phyloP scores from a whole-genome alignment of 1,140 invertebrate species.

The Glossosoma conforme region DNA sequence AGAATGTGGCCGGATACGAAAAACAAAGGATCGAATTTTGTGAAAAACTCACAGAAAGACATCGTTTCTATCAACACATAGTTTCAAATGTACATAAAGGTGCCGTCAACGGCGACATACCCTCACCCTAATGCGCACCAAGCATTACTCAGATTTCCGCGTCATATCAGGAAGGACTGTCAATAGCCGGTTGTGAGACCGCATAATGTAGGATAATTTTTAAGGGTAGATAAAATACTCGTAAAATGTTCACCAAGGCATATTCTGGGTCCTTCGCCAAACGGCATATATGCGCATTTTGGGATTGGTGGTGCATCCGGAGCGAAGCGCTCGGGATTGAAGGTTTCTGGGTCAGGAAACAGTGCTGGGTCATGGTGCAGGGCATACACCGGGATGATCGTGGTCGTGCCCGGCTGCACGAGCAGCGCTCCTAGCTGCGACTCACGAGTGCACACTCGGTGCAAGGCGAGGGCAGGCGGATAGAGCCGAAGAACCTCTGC shows the following conservation, averaged over 20 bases:
- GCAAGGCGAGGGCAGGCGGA: slow-evolving; percentile 13
- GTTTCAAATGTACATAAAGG: too few relatives aligned
- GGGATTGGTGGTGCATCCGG: slow-evolving; percentile 35
- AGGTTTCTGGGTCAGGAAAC: slow-evolving; percentile 55
- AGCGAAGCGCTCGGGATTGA: slow-evolving; percentile 57
- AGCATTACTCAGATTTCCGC: too few relatives aligned
- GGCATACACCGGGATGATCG: slow-evolving; percentile 31
- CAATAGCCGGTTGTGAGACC: too few relatives aligned
- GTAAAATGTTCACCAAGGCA: slow-evolving; percentile 38
- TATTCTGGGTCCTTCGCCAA: slow-evolving; percentile 51
- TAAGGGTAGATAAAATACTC: not conserved
- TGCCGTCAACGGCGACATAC: too few relatives aligned
- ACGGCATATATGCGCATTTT: slow-evolving; percentile 49
- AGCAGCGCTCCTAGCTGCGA: slow-evolving; percentile 12
- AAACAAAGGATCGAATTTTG: too few relatives aligned
- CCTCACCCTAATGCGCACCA: too few relatives aligned
- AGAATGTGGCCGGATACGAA: too few relatives aligned
- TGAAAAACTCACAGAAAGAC: too few relatives aligned
- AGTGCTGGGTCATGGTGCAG: slow-evolving; percentile 41
- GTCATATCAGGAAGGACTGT: too few relatives aligned
- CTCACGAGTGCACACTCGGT: slow-evolving; percentile 16
- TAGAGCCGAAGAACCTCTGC: slow-evolving; percentile 21
- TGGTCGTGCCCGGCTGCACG: slow-evolving; percentile 36
- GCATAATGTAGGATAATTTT: too few relatives aligned
- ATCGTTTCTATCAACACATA: too few relatives aligned